A percentile compares a stretch with the other conserved stretches of the same genome.
Evolutionary conservation across 1,140 invertebrate species (phyloP).

Genomic region (Hylaeus volcanicus): DNA sequence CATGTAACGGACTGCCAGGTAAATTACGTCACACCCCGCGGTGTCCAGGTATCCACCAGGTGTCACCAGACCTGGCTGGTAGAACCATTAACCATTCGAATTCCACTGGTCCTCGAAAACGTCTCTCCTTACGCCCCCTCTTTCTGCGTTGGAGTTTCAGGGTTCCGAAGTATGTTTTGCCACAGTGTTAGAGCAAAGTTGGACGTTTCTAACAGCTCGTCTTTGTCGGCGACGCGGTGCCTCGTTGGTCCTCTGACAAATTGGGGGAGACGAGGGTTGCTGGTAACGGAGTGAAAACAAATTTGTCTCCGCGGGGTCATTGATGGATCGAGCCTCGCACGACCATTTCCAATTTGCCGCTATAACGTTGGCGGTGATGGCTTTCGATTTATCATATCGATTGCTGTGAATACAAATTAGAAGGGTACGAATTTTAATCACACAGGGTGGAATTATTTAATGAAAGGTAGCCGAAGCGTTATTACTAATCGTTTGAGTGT

Average conservation of each 20-base stretch:
- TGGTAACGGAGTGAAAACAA: conserved; percentile 48
- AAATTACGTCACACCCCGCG: conserved; percentile 66
- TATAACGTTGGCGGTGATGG: background rate
- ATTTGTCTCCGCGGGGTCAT: conserved; percentile 48
- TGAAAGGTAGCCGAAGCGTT: too few relatives aligned
- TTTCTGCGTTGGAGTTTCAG: conserved; percentile 15
- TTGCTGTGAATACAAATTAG: too few relatives aligned
- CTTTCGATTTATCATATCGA: background rate
- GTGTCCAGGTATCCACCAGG: conserved; percentile 67
- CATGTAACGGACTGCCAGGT: conserved; percentile 12
- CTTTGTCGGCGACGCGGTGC: conserved; percentile 58
- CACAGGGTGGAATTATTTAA: too few relatives aligned
- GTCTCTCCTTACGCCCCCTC: conserved; percentile 9
- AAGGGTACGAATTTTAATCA: too few relatives aligned
- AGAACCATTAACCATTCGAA: conserved; percentile 51
- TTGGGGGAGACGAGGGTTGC: conserved; percentile 49
- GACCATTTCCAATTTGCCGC: conserved; percentile 1
- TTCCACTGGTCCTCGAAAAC: conserved; percentile 46
- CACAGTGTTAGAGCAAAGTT: conserved; percentile 44
- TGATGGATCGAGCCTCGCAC: conserved; percentile 20
- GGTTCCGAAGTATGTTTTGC: conserved; percentile 43
- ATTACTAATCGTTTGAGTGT: too few relatives aligned
- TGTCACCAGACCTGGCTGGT: conserved; percentile 50
- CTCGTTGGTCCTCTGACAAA: conserved; percentile 66
- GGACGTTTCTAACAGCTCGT: conserved; percentile 42